A percentile compares a stretch with the other conserved stretches of the same genome.
phyloP scores from a whole-genome alignment of 2,797 vertebrate species.

The Xiphorhynchus erythropygius region DNA sequence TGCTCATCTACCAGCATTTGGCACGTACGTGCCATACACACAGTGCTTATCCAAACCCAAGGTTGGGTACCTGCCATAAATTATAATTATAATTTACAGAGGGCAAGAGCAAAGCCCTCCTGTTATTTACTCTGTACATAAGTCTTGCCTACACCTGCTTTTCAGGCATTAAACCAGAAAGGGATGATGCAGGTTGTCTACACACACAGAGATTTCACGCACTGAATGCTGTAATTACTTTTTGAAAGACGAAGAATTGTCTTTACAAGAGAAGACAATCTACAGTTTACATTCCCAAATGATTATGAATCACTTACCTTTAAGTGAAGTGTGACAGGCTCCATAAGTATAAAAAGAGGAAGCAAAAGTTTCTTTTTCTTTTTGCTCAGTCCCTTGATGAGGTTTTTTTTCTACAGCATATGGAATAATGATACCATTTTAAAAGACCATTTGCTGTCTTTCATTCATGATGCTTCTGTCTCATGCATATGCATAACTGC shows the following conservation, averaged over 20 bases:
- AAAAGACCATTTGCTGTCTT: slow-evolving; percentile 24
- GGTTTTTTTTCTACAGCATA: neutral
- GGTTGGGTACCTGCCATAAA: neutral
- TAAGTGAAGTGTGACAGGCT: slow-evolving; percentile 14
- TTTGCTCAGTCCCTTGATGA: slow-evolving; percentile 3
- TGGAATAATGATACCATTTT: slow-evolving; percentile 7
- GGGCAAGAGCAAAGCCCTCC: neutral
- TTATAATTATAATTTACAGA: neutral
- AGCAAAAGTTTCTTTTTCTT: neutral
- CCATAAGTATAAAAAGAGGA: neutral
- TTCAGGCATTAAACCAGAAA: neutral
- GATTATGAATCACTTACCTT: slow-evolving; percentile 44
- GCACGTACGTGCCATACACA: neutral
- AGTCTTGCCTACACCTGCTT: neutral
- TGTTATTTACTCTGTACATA: neutral
- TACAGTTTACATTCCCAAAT: slow-evolving; percentile 23
- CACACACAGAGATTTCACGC: neutral
- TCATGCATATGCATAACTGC: slow-evolving; percentile 11
- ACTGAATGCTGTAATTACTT: slow-evolving; percentile 1
- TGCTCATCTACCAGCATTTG: neutral
- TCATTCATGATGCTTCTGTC: neutral
- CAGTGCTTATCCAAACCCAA: neutral
- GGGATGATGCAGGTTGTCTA: neutral
- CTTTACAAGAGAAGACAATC: slow-evolving; percentile 16
- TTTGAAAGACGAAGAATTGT: neutral